A percentile compares a stretch with the other conserved stretches of the same genome.
Evolutionary conservation across 2,888 invertebrate species (phyloP).

Genomic region (Pseudolycoriella hygida): DNA sequence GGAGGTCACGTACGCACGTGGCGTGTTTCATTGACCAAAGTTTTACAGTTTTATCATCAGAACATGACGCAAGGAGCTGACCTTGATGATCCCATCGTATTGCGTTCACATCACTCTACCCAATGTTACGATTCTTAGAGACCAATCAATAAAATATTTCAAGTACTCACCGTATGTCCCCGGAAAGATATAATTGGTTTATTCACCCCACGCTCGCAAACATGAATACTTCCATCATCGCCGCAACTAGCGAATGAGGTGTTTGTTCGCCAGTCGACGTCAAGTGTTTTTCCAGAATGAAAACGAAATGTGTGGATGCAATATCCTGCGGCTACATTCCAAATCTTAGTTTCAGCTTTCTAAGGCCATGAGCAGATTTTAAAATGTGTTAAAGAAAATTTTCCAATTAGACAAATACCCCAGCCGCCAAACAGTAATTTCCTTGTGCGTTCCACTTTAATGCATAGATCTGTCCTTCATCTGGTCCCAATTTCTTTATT

Average conservation of each 20-base stretch:
- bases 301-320: conserved; percentile 99
- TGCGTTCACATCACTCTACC: conserved; percentile 93
- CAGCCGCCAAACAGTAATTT: conserved; percentile 94
- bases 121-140: conserved; percentile 13
- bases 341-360: conserved; percentile 84
- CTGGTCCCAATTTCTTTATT: conserved; percentile 89
- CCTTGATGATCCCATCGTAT: conserved; percentile 99
- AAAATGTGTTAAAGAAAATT: too few species aligned
- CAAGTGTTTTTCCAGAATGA: conserved; percentile 92
- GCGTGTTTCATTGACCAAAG: conserved; percentile 99
- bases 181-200: conserved; percentile 33
- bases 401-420: conserved; percentile 30
- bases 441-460: conserved; percentile 98
- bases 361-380: background rate
- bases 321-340: conserved; percentile 95
- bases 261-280: conserved; percentile 97
- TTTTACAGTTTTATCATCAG: conserved; percentile 98
- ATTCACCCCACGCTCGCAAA: conserved; percentile 81
- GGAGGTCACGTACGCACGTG: conserved; percentile 81
- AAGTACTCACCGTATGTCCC: too few species aligned
- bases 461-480: conserved; percentile 98
- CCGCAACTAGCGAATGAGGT: conserved; percentile 95
- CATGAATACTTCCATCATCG: conserved; percentile 96
- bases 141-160: background rate
- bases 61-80: conserved; percentile 32